Conservation (phyloP, 2,888 invertebrate species). For the Onthophagus sagittarius region DNA sequence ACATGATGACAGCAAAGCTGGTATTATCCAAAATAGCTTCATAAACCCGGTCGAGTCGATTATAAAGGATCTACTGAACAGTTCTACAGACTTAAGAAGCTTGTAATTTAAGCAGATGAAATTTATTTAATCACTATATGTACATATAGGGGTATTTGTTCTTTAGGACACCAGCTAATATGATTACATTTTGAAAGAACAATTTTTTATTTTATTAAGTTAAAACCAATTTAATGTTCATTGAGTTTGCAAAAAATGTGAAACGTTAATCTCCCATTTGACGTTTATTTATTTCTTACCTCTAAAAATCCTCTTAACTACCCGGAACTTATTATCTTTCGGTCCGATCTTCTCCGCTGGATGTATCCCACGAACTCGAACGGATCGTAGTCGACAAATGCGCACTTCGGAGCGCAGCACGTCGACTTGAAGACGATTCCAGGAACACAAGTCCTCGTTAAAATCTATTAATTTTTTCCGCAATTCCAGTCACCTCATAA, state of each 20-base stretch:
- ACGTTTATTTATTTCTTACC: neutral
- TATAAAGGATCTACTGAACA: neutral
- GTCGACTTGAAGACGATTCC: constrained; percentile 2
- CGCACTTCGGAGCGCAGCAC: neutral
- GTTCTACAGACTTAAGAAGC: neutral
- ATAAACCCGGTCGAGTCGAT: neutral
- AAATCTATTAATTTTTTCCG: constrained; percentile 31
- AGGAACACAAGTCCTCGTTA: constrained; percentile 27
- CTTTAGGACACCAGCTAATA: no score
- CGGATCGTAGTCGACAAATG: neutral
- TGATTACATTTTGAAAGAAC: no score
- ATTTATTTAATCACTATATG: neutral
- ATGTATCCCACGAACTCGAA: neutral
- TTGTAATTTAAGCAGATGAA: neutral
- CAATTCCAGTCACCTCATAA: constrained; percentile 30
- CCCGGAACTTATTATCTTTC: neutral
- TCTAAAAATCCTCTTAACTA: neutral
- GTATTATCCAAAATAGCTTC: neutral
- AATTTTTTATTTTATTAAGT: no score
- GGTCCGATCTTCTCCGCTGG: neutral
- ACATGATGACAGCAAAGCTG: neutral
- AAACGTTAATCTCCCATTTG: neutral
- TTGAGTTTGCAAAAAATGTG: neutral
- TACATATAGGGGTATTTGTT: no score
- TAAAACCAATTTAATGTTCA: neutral